These are phyloP conservation scores for Nasonia longicornis DNA, from an alignment of 1,140 invertebrate genomes.

Conservation along the genomic window DNA sequence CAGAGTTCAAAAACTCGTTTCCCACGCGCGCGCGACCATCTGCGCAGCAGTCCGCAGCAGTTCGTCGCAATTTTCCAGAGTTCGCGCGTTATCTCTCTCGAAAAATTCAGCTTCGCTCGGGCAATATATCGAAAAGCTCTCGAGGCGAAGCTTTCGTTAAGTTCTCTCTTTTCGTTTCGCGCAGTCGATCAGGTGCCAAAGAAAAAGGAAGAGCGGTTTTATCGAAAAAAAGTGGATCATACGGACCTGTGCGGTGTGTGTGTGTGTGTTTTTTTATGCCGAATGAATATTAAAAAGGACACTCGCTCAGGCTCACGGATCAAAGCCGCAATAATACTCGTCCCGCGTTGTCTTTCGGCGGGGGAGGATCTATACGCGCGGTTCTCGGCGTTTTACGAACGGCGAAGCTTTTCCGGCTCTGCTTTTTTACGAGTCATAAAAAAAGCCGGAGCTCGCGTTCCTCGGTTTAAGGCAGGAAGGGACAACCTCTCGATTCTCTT, in stretches of 20 bases:
- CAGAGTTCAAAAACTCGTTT: background rate
- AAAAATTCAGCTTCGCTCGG: background rate
- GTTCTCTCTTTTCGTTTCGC: background rate
- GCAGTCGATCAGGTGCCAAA: no score
- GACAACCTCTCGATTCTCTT: background rate
- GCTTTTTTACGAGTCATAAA: conserved; percentile 31
- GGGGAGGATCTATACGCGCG: background rate
- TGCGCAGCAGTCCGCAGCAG: background rate
- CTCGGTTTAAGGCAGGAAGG: background rate
- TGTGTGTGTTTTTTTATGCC: background rate
- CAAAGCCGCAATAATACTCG: background rate
- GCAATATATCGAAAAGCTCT: no score
- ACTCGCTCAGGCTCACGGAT: background rate
- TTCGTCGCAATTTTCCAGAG: background rate
- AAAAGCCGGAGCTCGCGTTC: background rate
- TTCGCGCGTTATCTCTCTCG: background rate
- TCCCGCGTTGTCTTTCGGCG: background rate
- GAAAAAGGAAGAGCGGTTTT: background rate
- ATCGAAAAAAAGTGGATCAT: background rate
- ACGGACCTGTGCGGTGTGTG: no score
- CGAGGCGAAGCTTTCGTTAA: no score
- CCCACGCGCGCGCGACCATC: no score
- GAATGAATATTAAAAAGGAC: background rate
- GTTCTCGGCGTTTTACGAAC: conserved; percentile 10
- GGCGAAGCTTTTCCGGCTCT: conserved; percentile 16